phyloP scores from a whole-genome alignment of 1,140 invertebrate genomes.

The Macrostomum lignano region DNA sequence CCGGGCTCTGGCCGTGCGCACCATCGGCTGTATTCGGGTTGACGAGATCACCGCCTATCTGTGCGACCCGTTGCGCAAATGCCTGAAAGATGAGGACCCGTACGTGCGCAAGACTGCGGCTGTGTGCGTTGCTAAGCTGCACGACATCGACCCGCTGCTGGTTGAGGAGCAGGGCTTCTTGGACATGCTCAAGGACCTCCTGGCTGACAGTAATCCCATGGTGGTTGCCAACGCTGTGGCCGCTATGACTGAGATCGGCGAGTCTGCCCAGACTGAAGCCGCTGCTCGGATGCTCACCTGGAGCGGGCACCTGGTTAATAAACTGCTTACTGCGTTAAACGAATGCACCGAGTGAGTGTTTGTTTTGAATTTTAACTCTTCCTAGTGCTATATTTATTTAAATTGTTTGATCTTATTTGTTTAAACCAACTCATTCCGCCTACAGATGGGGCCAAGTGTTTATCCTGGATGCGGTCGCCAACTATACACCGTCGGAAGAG shows the following conservation, averaged over 20 bases:
- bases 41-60: slow-evolving; percentile 99
- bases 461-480: slow-evolving; percentile 83
- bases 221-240: slow-evolving; percentile 93
- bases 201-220: slow-evolving; percentile 99
- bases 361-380: slow-evolving; percentile 8
- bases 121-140: slow-evolving; percentile 91
- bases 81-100: slow-evolving; percentile 81
- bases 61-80: slow-evolving; percentile 88
- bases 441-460: slow-evolving; percentile 71
- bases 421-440: slow-evolving; percentile 3
- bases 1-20: slow-evolving; percentile 78
- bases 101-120: slow-evolving; percentile 97
- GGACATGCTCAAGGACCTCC: slow-evolving; percentile 72
- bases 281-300: slow-evolving; percentile 75
- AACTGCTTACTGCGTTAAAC: slow-evolving; percentile 82
- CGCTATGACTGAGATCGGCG: slow-evolving; percentile 88
- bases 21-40: slow-evolving; percentile 97
- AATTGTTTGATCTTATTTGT: background rate
- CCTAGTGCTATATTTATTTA: background rate
- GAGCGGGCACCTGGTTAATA: slow-evolving; percentile 89
- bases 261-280: slow-evolving; percentile 46
- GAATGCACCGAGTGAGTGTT: slow-evolving; percentile 78
- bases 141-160: slow-evolving; percentile 85
- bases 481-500: slow-evolving; percentile 85
- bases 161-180: slow-evolving; percentile 94